phyloP scores from a whole-genome alignment of 2,888 invertebrate genomes.

The Torymus aiolomorphi region DNA sequence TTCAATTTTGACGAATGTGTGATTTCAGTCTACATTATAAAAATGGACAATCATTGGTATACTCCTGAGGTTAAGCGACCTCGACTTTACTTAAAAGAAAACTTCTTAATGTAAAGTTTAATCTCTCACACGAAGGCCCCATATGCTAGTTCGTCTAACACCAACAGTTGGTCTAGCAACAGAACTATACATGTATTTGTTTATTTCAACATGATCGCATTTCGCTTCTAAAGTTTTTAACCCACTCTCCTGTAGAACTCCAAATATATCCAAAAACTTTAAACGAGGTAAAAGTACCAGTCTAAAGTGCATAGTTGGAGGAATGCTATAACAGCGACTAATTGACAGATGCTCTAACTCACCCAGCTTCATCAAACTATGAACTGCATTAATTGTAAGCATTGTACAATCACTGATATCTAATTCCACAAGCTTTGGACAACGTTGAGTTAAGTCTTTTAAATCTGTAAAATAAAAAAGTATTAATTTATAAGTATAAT shows the following conservation, averaged over 20 bases:
- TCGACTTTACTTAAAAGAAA: slow-evolving; percentile 17
- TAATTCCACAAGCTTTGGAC: slow-evolving; percentile 86
- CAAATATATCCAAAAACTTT: slow-evolving; percentile 88
- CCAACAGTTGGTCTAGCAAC: slow-evolving; percentile 94
- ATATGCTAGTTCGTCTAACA: slow-evolving; percentile 89
- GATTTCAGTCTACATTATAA: slow-evolving; percentile 49
- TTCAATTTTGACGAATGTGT: slow-evolving; percentile 27
- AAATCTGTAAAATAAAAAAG: slow-evolving; percentile 81
- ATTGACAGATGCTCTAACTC: slow-evolving; percentile 86
- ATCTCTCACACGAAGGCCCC: slow-evolving; percentile 91
- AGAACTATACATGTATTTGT: slow-evolving; percentile 87
- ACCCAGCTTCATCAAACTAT: slow-evolving; percentile 78
- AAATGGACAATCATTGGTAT: slow-evolving; percentile 52
- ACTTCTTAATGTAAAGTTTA: slow-evolving; percentile 68
- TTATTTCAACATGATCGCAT: slow-evolving; percentile 81
- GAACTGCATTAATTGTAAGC: slow-evolving; percentile 81
- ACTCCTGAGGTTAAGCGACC: slow-evolving; percentile 34
- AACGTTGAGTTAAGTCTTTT: slow-evolving; percentile 80
- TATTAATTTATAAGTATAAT: no score
- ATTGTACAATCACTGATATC: slow-evolving; percentile 92
- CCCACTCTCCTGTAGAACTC: slow-evolving; percentile 81
- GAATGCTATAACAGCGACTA: slow-evolving; percentile 88
- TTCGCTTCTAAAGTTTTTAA: slow-evolving; percentile 76
- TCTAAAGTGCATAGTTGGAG: slow-evolving; percentile 81
- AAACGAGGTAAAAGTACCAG: slow-evolving; percentile 81